A percentile compares a stretch with the other conserved stretches of the same genome.
Conservation (phyloP, 2,888 invertebrate species). For the Phasia obesa region DNA sequence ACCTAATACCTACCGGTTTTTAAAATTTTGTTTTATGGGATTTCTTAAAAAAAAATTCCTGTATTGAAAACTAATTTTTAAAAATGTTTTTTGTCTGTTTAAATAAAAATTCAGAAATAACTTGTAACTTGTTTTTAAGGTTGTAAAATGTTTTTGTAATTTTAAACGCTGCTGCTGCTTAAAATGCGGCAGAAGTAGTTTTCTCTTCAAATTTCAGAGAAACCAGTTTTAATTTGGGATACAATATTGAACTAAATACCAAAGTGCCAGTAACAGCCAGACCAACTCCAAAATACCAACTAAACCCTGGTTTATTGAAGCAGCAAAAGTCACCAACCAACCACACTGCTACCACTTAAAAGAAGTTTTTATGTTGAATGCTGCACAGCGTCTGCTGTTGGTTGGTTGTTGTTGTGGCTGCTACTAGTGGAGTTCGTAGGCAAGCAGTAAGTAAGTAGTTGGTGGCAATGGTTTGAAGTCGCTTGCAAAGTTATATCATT, state of each 20-base stretch:
- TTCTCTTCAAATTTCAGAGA: constrained; percentile 57
- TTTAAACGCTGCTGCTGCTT: no score
- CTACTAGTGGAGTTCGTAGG: constrained; percentile 8
- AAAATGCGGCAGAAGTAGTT: constrained; percentile 22
- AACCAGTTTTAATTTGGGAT: constrained; percentile 67
- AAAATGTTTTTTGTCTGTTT: no score
- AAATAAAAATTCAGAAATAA: no score
- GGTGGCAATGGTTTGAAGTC: constrained; percentile 59
- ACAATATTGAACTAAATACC: constrained; percentile 69
- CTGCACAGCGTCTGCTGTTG: neutral
- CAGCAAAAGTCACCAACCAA: constrained; percentile 19
- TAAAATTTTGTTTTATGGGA: no score
- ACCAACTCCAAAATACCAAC: constrained; percentile 27
- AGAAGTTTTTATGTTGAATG: constrained; percentile 39
- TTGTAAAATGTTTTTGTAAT: constrained; percentile 11
- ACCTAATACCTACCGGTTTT: no score
- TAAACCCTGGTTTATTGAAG: constrained; percentile 11
- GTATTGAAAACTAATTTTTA: no score
- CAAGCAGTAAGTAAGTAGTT: neutral
- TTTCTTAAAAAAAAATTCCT: no score
- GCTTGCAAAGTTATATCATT: constrained; percentile 68
- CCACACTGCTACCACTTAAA: constrained; percentile 13
- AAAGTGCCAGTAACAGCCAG: constrained; percentile 53
- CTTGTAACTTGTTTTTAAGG: no score
- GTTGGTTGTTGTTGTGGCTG: neutral